phyloP scores from a whole-genome alignment of 2,888 invertebrate species.

The Rhyacophila evoluta region DNA sequence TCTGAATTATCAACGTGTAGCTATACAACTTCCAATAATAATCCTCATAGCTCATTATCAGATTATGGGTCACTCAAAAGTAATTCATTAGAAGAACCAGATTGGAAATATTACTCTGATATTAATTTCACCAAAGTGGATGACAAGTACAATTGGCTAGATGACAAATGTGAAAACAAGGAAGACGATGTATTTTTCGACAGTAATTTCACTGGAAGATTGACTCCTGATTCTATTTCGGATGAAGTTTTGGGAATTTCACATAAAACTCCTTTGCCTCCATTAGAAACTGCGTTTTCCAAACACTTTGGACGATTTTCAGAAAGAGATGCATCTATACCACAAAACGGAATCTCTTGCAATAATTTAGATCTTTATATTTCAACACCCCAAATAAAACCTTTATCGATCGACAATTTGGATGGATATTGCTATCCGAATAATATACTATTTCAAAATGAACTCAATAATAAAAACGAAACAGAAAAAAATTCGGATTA shows the following conservation, averaged over 20 bases:
- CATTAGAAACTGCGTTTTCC: conserved; percentile 53
- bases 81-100: conserved; percentile 10
- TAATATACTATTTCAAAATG: conserved; percentile 59
- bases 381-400: conserved; percentile 37
- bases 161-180: conserved; percentile 59
- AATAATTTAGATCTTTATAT: conserved; percentile 51
- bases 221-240: conserved; percentile 48
- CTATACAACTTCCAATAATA: conserved; percentile 32
- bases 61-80: conserved; percentile 43
- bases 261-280: conserved; percentile 45
- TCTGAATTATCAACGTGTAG: conserved; percentile 46
- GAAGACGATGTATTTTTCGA: conserved; percentile 57
- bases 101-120: conserved; percentile 30
- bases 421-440: conserved; percentile 68
- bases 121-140: neutral
- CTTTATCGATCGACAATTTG: conserved; percentile 59
- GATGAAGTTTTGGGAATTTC: conserved; percentile 40
- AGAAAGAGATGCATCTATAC: conserved; percentile 46
- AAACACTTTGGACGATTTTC: conserved; percentile 50
- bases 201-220: conserved; percentile 38
- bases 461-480: neutral
- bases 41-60: conserved; percentile 33
- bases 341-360: conserved; percentile 45
- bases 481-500: conserved; percentile 41
- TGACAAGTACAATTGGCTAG: conserved; percentile 58